These are phyloP conservation scores for Drosophila watanabei DNA, from an alignment of 1,140 invertebrate species.

Conservation along the genomic window DNA sequence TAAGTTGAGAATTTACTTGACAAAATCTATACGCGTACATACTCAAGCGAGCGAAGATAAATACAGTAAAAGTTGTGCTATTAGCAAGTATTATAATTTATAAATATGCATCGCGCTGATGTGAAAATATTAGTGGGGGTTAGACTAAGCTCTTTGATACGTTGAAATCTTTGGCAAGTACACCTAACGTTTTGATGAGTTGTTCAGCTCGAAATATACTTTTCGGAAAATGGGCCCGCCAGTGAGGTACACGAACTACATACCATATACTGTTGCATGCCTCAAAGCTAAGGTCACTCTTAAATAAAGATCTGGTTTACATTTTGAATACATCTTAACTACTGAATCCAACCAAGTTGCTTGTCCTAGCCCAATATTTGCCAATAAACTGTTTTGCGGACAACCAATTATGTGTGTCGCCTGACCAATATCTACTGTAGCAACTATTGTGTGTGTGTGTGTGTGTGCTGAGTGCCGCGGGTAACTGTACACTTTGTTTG, in stretches of 20 bases:
- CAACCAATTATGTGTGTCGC: not conserved
- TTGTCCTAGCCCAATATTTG: not conserved
- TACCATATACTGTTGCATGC: not conserved
- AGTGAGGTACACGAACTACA: not conserved
- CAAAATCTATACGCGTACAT: conserved; percentile 7
- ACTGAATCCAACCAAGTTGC: not conserved
- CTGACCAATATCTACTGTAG: conserved; percentile 22
- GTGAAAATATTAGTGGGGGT: conserved; percentile 3
- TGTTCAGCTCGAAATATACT: not conserved
- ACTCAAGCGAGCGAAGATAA: conserved; percentile 5
- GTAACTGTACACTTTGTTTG: conserved; percentile 70
- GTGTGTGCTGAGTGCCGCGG: conserved; percentile 3
- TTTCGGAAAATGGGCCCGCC: not conserved
- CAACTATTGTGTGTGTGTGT: conserved; percentile 11
- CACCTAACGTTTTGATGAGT: not conserved
- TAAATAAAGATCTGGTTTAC: not conserved
- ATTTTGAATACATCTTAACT: not conserved
- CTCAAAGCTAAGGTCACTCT: not conserved
- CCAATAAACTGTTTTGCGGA: not conserved
- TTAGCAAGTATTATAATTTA: conserved; percentile 11
- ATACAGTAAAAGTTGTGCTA: conserved; percentile 17
- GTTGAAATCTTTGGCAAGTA: not conserved
- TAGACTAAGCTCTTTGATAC: conserved; percentile 2
- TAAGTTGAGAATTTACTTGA: conserved; percentile 40
- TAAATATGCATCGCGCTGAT: conserved; percentile 2